Percentiles rank a stretch among this genome's conserved stretches.
phyloP scores from a whole-genome alignment of 1,140 invertebrate genomes.

The Apis cerana region DNA sequence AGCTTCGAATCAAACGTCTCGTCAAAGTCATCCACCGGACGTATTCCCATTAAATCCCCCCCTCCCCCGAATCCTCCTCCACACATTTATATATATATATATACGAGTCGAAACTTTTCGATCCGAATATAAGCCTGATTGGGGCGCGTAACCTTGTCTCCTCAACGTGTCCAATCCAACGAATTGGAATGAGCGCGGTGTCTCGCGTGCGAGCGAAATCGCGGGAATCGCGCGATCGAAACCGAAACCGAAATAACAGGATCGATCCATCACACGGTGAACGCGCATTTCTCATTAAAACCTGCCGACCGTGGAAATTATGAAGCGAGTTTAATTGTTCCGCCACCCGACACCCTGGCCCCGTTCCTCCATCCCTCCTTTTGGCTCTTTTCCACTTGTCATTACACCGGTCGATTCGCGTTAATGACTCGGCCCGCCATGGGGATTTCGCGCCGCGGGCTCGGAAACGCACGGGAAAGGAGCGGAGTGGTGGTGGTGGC shows the following conservation, averaged over 20 bases:
- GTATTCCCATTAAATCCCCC: conserved; percentile 59
- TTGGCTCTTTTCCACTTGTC: conserved; percentile 67
- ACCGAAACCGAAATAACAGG: conserved; percentile 4
- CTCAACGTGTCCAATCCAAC: conserved; percentile 1
- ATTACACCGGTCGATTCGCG: conserved; percentile 63
- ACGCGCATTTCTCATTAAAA: conserved; percentile 71
- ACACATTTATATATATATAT: not conserved
- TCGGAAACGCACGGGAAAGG: not conserved
- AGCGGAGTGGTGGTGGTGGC: not conserved
- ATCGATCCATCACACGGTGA: conserved; percentile 68
- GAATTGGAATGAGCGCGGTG: not conserved
- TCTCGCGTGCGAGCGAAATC: conserved; percentile 51
- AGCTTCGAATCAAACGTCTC: not conserved
- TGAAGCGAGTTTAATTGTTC: conserved; percentile 73
- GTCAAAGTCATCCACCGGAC: conserved; percentile 45
- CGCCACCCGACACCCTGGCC: conserved; percentile 38
- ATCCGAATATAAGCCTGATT: conserved; percentile 44
- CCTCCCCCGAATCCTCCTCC: conserved; percentile 42
- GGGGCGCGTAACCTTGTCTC: conserved; percentile 58
- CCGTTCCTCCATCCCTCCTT: conserved; percentile 31
- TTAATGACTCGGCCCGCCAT: conserved; percentile 69
- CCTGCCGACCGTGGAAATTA: conserved; percentile 61
- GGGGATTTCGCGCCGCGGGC: conserved; percentile 28
- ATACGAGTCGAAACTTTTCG: not conserved
- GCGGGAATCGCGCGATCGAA: not conserved